Conservation (phyloP, 2,797 vertebrate genomes). For the Manis javanica region DNA sequence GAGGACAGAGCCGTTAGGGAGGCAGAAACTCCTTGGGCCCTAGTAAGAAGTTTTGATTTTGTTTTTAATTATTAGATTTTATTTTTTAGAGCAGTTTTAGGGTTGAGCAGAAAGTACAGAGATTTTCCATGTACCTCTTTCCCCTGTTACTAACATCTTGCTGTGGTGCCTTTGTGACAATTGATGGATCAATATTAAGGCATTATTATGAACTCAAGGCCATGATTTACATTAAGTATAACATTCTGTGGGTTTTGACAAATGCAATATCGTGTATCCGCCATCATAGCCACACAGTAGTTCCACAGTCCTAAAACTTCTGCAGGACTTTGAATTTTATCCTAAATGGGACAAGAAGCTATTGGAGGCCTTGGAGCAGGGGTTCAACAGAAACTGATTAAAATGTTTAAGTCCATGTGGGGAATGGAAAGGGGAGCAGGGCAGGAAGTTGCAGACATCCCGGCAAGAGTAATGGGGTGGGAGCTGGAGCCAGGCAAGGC, state of each 20-base stretch:
- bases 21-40: background rate
- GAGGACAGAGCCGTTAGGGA: background rate
- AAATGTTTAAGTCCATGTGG: rapidly evolving
- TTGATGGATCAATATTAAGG: rapidly evolving
- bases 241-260: background rate
- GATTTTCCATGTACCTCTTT: rapidly evolving
- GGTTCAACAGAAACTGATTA: background rate
- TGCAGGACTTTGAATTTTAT: background rate
- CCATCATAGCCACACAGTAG: rapidly evolving
- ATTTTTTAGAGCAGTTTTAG: background rate
- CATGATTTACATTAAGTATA: rapidly evolving
- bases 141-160: too few relatives aligned
- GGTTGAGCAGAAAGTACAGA: background rate
- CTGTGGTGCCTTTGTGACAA: rapidly evolving
- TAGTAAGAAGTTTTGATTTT: background rate
- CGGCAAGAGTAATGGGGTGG: rapidly evolving
- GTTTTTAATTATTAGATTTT: background rate
- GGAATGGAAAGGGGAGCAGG: rapidly evolving
- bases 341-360: background rate
- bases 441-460: rapidly evolving
- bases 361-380: background rate
- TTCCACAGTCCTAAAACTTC: background rate
- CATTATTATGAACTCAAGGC: too few relatives aligned
- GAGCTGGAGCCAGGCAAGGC: rapidly evolving
- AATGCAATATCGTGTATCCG: background rate